Evolutionary conservation across 2,888 invertebrate species (phyloP).

Genomic region (Sisyra nigra): DNA sequence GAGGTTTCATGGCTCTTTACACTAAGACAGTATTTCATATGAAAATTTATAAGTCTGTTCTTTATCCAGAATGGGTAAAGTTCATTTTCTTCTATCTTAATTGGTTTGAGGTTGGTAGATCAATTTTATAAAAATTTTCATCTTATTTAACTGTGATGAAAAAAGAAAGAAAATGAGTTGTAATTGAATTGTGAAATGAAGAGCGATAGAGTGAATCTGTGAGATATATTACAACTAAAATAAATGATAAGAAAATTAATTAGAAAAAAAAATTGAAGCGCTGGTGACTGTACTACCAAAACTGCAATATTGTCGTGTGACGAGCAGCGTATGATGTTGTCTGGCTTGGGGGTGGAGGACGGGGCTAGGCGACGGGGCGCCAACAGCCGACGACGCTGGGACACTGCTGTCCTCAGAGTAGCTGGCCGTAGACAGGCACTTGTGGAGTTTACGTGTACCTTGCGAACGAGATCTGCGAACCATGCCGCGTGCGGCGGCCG

Average conservation of each 20-base stretch:
- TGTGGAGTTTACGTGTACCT: slow-evolving; percentile 88
- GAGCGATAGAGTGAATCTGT: neutral
- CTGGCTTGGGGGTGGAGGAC: slow-evolving; percentile 31
- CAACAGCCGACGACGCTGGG: slow-evolving; percentile 30
- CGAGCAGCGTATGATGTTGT: slow-evolving; percentile 49
- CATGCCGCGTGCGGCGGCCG: slow-evolving; percentile 24
- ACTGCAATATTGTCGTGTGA: slow-evolving; percentile 87
- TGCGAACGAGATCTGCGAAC: slow-evolving; percentile 81
- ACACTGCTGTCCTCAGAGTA: slow-evolving; percentile 45
- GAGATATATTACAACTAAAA: neutral
- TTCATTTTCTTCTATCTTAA: too few species aligned
- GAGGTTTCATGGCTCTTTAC: too few species aligned
- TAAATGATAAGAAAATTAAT: slow-evolving; percentile 1
- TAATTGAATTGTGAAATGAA: slow-evolving; percentile 2
- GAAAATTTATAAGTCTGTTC: too few species aligned
- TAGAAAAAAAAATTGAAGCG: slow-evolving; percentile 4
- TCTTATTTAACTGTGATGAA: neutral
- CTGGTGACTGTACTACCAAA: slow-evolving; percentile 81
- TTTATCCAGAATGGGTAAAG: too few species aligned
- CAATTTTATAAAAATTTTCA: neutral
- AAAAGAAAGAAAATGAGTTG: neutral
- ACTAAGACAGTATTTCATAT: too few species aligned
- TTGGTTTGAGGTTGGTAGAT: too few species aligned
- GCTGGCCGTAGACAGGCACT: slow-evolving; percentile 79
- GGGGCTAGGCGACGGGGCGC: slow-evolving; percentile 22